These are phyloP conservation scores for Girardinichthys multiradiatus DNA, from an alignment of 2,113 vertebrate species.

Conservation along the genomic window DNA sequence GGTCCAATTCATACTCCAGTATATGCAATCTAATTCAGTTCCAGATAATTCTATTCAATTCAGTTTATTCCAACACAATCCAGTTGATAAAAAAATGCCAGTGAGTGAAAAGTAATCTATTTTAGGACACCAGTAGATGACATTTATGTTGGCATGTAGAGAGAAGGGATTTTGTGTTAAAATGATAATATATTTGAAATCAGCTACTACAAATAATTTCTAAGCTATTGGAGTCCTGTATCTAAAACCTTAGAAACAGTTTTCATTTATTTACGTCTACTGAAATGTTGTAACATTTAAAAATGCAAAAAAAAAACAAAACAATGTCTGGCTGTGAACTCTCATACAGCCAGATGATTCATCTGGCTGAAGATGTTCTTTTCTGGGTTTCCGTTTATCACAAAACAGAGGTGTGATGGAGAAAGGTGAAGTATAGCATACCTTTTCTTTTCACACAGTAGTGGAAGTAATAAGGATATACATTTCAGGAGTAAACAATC, in stretches of 20 bases:
- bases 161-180: neutral
- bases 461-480: neutral
- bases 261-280: neutral
- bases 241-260: neutral
- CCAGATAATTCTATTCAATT: too few relatives aligned
- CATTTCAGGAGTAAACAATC: neutral
- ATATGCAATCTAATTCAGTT: too few relatives aligned
- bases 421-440: neutral
- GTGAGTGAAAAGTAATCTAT: neutral
- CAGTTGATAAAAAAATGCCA: too few relatives aligned
- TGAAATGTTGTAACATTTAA: neutral
- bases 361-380: neutral
- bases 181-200: neutral
- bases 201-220: neutral
- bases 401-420: neutral
- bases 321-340: neutral
- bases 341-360: slow-evolving; percentile 3
- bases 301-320: neutral
- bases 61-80: too few relatives aligned
- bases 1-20: too few relatives aligned
- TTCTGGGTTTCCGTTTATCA: slow-evolving; percentile 10
- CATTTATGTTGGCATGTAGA: neutral
- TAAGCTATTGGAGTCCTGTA: neutral
- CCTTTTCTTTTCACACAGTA: neutral
- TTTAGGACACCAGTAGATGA: neutral